Evolutionary conservation across 2,113 vertebrate genomes (phyloP).

Genomic region (Tragelaphus buxtoni): DNA sequence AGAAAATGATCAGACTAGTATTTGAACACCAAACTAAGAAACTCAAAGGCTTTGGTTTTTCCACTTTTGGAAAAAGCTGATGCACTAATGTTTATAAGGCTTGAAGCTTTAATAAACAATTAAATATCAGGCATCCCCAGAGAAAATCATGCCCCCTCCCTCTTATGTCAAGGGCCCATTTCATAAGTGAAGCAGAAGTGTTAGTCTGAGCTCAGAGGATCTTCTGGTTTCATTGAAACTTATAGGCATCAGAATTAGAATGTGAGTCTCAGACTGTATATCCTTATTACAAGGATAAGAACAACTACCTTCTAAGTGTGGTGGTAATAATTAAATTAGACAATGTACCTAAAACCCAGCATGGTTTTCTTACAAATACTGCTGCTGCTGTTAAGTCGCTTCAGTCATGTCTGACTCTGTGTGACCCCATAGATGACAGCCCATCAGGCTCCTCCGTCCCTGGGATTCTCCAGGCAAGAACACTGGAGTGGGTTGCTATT

Average conservation of each 20-base stretch:
- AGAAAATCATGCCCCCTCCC: background rate
- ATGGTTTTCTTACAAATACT: background rate
- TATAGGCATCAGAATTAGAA: background rate
- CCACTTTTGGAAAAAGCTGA: no score
- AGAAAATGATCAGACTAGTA: no score
- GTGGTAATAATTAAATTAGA: conserved; percentile 4
- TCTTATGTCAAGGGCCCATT: background rate
- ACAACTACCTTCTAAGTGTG: background rate
- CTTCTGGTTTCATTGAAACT: background rate
- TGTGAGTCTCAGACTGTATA: background rate
- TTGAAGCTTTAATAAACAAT: no score
- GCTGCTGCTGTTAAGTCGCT: no score
- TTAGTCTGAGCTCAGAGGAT: background rate
- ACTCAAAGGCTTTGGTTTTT: no score
- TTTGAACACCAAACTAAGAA: no score
- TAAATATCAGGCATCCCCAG: background rate
- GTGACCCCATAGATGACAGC: no score
- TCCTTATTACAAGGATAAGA: background rate
- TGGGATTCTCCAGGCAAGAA: no score
- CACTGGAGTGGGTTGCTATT: no score
- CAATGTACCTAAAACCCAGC: background rate
- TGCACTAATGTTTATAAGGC: no score
- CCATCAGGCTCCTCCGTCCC: no score
- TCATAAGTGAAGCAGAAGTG: background rate
- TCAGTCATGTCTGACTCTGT: no score